Evolutionary conservation across 1,140 invertebrate species (phyloP).

Genomic region (Druon quercuslanigerum): DNA sequence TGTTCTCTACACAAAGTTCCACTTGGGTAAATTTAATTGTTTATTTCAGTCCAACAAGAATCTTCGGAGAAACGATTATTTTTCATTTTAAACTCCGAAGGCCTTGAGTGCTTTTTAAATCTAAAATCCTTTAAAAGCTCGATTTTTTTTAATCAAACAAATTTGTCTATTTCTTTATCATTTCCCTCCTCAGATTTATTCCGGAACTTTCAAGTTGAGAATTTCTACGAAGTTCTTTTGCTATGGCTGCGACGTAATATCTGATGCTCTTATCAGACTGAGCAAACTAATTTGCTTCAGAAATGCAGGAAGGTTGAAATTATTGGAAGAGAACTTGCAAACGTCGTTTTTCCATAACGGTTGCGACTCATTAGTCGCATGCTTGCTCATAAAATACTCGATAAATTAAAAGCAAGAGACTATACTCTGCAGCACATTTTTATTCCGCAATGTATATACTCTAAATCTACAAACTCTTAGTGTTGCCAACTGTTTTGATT

Average conservation of each 20-base stretch:
- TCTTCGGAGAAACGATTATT: not conserved
- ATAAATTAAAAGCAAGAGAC: not conserved
- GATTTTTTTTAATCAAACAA: too few relatives aligned
- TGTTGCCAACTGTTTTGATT: too few relatives aligned
- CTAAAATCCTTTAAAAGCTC: not conserved
- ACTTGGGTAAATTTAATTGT: conserved; percentile 22
- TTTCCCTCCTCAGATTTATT: too few relatives aligned
- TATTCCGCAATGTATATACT: too few relatives aligned
- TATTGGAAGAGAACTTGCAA: not conserved
- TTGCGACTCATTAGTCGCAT: conserved; percentile 9
- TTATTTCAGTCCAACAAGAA: conserved; percentile 20
- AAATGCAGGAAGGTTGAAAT: conserved; percentile 11
- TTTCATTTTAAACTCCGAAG: not conserved
- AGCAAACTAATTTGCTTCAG: not conserved
- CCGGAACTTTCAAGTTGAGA: too few relatives aligned
- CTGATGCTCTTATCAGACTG: too few relatives aligned
- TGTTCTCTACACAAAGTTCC: conserved; percentile 21
- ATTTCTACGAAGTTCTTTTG: too few relatives aligned
- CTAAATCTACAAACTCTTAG: not conserved
- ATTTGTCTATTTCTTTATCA: too few relatives aligned
- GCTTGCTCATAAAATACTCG: not conserved
- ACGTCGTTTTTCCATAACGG: not conserved
- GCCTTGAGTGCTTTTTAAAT: not conserved
- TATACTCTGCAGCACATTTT: not conserved
- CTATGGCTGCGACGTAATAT: too few relatives aligned